Conservation (phyloP, 2,113 vertebrate genomes). For the Oreochromis niloticus region DNA sequence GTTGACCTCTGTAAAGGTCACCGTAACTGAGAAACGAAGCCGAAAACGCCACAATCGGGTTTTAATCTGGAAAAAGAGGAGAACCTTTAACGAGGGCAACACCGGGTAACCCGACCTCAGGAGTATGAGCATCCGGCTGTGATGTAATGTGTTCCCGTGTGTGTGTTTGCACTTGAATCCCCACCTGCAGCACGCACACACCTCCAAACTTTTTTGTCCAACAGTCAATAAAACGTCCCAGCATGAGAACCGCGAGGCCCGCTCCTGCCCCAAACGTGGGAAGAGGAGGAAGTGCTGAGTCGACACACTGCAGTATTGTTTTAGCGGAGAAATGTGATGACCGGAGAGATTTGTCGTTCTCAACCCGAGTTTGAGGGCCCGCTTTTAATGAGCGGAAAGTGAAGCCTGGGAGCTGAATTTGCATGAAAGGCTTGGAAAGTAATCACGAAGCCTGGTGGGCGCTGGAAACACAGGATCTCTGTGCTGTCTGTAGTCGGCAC, state of each 20-base stretch:
- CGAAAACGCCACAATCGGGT: neutral
- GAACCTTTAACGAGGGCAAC: neutral
- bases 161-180: neutral
- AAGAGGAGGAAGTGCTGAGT: constrained; percentile 56
- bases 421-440: constrained; percentile 60
- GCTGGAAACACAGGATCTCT: constrained; percentile 33
- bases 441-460: constrained; percentile 33
- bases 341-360: constrained; percentile 31
- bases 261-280: constrained; percentile 13
- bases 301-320: constrained; percentile 56
- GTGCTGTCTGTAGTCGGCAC: neutral
- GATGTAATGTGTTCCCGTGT: constrained; percentile 23
- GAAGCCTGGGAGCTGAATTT: constrained; percentile 55
- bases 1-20: neutral
- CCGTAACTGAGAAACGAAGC: neutral
- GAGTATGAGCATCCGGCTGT: neutral
- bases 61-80: neutral
- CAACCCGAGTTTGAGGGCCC: neutral
- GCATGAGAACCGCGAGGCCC: neutral
- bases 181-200: neutral
- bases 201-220: constrained; percentile 16
- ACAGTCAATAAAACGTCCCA: constrained; percentile 40
- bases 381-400: constrained; percentile 69
- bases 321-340: constrained; percentile 65
- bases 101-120: neutral